Conservation (phyloP, 2,797 vertebrate genomes). For the Denticeps clupeoides region DNA sequence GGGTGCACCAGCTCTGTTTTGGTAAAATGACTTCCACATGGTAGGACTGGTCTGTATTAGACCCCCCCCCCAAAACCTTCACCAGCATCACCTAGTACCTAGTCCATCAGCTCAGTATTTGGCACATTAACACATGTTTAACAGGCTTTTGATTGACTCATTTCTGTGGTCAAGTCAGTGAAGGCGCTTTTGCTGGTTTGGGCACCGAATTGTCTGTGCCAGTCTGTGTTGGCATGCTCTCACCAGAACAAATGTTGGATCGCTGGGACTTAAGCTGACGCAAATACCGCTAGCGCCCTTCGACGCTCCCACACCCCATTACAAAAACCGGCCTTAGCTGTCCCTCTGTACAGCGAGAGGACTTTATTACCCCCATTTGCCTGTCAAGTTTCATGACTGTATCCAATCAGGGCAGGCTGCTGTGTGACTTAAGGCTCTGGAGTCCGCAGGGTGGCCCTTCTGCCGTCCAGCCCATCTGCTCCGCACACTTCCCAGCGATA, state of each 20-base stretch:
- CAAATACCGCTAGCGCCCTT: too few relatives aligned
- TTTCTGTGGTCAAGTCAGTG: neutral
- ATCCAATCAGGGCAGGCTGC: neutral
- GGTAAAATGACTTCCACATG: constrained; percentile 10
- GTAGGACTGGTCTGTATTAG: neutral
- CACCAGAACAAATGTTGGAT: neutral
- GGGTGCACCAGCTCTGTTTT: constrained; percentile 2
- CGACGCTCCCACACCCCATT: too few relatives aligned
- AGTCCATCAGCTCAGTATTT: neutral
- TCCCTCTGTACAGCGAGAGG: neutral
- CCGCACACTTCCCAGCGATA: too few relatives aligned
- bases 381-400: neutral
- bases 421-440: neutral
- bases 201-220: neutral
- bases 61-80: neutral
- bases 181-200: neutral
- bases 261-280: neutral
- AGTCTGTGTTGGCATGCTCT: neutral
- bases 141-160: neutral
- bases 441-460: neutral
- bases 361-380: neutral
- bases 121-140: neutral
- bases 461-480: neutral
- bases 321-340: too few relatives aligned
- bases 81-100: neutral